Evolutionary conservation across 2,797 vertebrate species (phyloP).

Genomic region (Heteromormyrus szaboi): DNA sequence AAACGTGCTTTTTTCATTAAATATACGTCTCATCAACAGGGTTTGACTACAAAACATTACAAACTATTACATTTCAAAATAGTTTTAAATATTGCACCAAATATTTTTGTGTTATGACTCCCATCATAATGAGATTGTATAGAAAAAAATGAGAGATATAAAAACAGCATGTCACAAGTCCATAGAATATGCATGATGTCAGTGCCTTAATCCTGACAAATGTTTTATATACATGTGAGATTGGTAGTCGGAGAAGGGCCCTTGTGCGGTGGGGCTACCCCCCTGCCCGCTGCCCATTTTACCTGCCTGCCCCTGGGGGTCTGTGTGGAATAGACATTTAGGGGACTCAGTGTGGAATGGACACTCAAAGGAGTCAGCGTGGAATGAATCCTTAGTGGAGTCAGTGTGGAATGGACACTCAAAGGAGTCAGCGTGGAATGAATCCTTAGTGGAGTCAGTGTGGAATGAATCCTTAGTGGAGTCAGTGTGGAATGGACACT

Average conservation of each 20-base stretch:
- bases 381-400: not conserved
- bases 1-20: not conserved
- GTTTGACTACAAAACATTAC: not conserved
- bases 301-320: not conserved
- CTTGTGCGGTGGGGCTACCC: not conserved
- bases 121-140: not conserved
- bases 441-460: not conserved
- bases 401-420: not conserved
- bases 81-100: not conserved
- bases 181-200: not conserved
- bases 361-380: not conserved
- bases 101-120: not conserved
- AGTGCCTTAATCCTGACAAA: not conserved
- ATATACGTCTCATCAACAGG: no score
- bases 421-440: not conserved
- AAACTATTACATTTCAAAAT: not conserved
- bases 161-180: not conserved
- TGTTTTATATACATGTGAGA: not conserved
- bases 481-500: not conserved
- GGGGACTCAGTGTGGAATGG: not conserved
- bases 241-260: not conserved
- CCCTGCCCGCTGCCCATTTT: not conserved
- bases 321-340: not conserved
- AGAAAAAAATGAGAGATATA: not conserved
- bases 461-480: not conserved